A percentile compares a stretch with the other conserved stretches of the same genome.
These are phyloP conservation scores for Nemurella pictetii DNA, from an alignment of 2,888 invertebrate species.

Conservation along the genomic window DNA sequence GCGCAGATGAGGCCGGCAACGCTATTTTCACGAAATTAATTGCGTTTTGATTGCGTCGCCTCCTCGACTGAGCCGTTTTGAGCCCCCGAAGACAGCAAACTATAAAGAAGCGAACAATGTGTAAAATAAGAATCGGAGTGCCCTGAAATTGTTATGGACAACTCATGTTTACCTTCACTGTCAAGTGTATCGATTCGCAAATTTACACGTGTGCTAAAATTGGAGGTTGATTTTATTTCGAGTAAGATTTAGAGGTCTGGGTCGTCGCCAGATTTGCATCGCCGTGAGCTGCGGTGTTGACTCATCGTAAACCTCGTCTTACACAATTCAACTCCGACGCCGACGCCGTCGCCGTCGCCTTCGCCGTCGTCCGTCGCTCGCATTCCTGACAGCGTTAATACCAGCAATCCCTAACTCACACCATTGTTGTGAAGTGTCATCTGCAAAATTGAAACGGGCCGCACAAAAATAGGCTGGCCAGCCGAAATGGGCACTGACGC, in stretches of 20 bases:
- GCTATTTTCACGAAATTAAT: background rate
- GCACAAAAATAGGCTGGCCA: background rate
- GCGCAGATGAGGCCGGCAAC: background rate
- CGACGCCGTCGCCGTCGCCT: background rate
- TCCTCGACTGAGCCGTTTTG: background rate
- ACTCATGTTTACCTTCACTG: slow-evolving; percentile 2
- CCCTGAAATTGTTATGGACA: slow-evolving; percentile 2
- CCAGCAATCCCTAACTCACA: background rate
- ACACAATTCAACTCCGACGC: slow-evolving; percentile 3
- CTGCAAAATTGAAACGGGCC: background rate
- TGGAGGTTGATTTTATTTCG: slow-evolving; percentile 20
- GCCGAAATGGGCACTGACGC: background rate
- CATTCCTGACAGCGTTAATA: background rate
- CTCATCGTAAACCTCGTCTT: slow-evolving; percentile 15
- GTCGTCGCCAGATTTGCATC: slow-evolving; percentile 16
- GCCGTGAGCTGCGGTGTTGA: background rate
- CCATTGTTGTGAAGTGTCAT: background rate
- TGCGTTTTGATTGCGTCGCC: background rate
- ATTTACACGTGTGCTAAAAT: slow-evolving; percentile 20
- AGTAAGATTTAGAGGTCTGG: slow-evolving; percentile 25
- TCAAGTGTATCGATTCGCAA: background rate
- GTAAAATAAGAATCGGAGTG: background rate
- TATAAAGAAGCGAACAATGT: background rate
- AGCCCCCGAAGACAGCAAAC: too few species aligned
- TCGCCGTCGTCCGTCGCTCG: background rate